Evolutionary conservation across 2,797 vertebrate genomes (phyloP), one percentile per base, ranked within the genome.

Genomic region (Galaxias olidus): DNA sequence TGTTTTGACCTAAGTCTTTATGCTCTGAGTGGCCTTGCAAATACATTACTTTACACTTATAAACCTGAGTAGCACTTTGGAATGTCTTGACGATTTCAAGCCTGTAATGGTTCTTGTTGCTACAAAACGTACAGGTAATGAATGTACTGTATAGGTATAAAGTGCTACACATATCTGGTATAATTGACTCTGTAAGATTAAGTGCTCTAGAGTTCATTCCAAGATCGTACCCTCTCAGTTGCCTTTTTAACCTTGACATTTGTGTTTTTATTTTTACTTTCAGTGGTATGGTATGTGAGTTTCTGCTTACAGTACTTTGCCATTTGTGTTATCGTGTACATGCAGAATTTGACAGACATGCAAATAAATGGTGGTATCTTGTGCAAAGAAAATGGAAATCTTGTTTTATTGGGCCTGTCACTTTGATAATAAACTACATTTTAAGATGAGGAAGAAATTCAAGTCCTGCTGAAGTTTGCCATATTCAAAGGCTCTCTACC

Each of bases 321-420:
- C 81, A 76, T 86, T 88, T 90, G 87, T 90, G 87, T 91, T 90
- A 84, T 80, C 86, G 82, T 91, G 88, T 91, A 89, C 82, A 80
- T 89, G 83, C 86, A 88, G 78, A 88, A 77, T 80, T 80, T 84
- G 85, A 87, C 73, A 82, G 85, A 89, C 85, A 88, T 89, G 88
- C 82, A 86, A 93, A 92, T 93, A 93, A 93, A 93, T 84, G 86
- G 91, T 91, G 88, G 82, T 88, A 90, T 74, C 76, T 78, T 87
- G 87, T 91, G 89, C 74, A 71, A 83, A 64, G 30, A 54, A 11
- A 19, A 75, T 2, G 30, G 30, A 30, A 2, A 18, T 72, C 53
- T 66, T 42, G 9, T 56, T 14, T 9, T 61, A 20, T 48, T 17
- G 58, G 47, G 45, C 53, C 41, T 69, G 53, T 49, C 4, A 12